Conservation (phyloP, 2,113 vertebrate genomes). For the Rhinolophus ferrumequinum region DNA sequence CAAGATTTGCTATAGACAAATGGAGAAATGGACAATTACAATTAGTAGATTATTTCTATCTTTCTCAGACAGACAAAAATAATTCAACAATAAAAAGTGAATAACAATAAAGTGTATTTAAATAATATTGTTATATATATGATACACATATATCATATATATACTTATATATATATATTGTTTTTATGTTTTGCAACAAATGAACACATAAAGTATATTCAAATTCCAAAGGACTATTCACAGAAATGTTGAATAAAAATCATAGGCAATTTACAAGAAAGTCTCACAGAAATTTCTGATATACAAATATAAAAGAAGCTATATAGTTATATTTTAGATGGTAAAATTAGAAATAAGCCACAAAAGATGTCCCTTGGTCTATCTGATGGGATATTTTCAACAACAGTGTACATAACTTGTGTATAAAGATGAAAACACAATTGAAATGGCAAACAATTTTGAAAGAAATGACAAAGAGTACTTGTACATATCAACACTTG, state of each 20-base stretch:
- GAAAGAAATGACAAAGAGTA: neutral
- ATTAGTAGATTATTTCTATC: neutral
- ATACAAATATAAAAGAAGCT: neutral
- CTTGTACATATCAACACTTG: neutral
- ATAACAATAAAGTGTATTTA: neutral
- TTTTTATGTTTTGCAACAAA: neutral
- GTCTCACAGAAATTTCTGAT: neutral
- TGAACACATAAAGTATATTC: neutral
- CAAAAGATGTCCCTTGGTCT: neutral
- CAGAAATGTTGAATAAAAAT: slow-evolving; percentile 1
- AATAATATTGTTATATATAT: neutral
- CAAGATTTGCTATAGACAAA: neutral
- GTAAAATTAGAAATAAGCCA: slow-evolving; percentile 1
- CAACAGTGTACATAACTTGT: neutral
- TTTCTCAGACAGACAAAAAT: slow-evolving; percentile 13
- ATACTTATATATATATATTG: neutral
- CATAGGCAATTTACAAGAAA: neutral
- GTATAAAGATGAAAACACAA: neutral
- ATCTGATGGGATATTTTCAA: neutral
- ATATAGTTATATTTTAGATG: neutral
- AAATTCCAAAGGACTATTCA: neutral
- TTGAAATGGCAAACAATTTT: neutral
- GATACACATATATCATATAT: neutral
- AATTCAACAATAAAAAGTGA: neutral
- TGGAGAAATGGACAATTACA: neutral